Evolutionary conservation across 2,797 vertebrate species (phyloP).

Genomic region (Rhinogobio ventralis): DNA sequence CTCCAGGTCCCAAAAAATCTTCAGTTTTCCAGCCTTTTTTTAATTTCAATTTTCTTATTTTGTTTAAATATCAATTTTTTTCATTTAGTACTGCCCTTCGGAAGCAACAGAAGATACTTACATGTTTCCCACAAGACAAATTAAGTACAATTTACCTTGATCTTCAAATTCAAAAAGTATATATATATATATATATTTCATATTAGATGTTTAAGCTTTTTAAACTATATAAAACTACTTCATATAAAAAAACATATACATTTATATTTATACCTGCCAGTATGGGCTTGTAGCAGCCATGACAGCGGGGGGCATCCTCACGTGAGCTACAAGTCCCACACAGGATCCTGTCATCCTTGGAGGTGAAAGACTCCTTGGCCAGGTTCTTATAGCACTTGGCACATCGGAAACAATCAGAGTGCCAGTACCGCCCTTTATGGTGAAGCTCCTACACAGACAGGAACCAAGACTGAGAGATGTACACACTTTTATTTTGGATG

Average conservation of each 20-base stretch:
- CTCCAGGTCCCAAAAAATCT: too few relatives aligned
- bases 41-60: too few relatives aligned
- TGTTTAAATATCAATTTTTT: too few relatives aligned
- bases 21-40: too few relatives aligned
- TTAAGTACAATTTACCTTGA: too few relatives aligned
- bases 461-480: background rate
- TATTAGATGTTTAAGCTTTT: too few relatives aligned
- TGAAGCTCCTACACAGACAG: slow-evolving; percentile 85
- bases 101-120: too few relatives aligned
- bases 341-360: slow-evolving; percentile 91
- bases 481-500: background rate
- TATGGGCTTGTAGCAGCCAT: slow-evolving; percentile 92
- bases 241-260: background rate
- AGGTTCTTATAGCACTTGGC: slow-evolving; percentile 90
- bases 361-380: slow-evolving; percentile 92
- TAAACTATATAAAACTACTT: background rate
- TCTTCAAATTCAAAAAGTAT: too few relatives aligned
- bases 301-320: slow-evolving; percentile 89
- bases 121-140: too few relatives aligned
- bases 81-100: too few relatives aligned
- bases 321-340: slow-evolving; percentile 89
- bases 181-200: too few relatives aligned
- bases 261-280: slow-evolving; percentile 79
- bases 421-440: slow-evolving; percentile 94
- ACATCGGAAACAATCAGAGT: slow-evolving; percentile 92